Evolutionary conservation across 2,888 invertebrate genomes (phyloP).

Genomic region (Drosophila stalkeri): DNA sequence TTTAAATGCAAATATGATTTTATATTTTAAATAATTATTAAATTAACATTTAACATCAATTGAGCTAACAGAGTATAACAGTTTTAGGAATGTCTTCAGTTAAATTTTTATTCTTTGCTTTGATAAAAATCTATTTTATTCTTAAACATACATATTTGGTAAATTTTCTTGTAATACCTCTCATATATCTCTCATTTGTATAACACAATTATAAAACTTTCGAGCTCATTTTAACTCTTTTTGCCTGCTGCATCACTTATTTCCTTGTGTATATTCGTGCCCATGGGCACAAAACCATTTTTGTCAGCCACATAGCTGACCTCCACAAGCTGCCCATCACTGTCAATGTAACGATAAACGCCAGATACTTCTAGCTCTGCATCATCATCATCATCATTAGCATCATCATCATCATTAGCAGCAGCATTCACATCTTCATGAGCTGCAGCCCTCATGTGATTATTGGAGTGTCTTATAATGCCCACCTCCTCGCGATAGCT

Average conservation of each 20-base stretch:
- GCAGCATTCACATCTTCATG: slow-evolving; percentile 30
- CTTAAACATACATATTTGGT: slow-evolving; percentile 8
- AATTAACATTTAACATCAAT: too few relatives aligned
- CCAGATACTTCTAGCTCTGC: slow-evolving; percentile 76
- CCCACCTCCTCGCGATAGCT: slow-evolving; percentile 80
- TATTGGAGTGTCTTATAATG: slow-evolving; percentile 45
- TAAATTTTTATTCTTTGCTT: not conserved
- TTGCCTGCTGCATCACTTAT: slow-evolving; percentile 57
- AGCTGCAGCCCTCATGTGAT: slow-evolving; percentile 1
- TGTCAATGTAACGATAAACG: slow-evolving; percentile 78
- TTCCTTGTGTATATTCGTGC: slow-evolving; percentile 66
- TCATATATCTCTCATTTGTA: not conserved
- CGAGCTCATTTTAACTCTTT: not conserved
- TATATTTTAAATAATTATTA: too few relatives aligned
- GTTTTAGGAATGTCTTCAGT: too few relatives aligned
- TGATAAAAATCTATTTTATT: not conserved
- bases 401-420: slow-evolving; percentile 49
- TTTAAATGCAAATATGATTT: too few relatives aligned
- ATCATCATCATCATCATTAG: slow-evolving; percentile 58
- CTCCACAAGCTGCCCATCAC: slow-evolving; percentile 70
- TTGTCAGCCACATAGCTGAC: slow-evolving; percentile 82
- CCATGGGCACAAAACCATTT: slow-evolving; percentile 79
- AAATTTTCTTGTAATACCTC: slow-evolving; percentile 1
- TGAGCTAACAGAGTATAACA: not conserved
- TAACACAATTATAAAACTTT: slow-evolving; percentile 4